Percentiles rank a stretch among this genome's conserved stretches.
These are phyloP conservation scores for Glyphotaelius pellucidus DNA, from an alignment of 2,888 invertebrate species.

Conservation along the genomic window DNA sequence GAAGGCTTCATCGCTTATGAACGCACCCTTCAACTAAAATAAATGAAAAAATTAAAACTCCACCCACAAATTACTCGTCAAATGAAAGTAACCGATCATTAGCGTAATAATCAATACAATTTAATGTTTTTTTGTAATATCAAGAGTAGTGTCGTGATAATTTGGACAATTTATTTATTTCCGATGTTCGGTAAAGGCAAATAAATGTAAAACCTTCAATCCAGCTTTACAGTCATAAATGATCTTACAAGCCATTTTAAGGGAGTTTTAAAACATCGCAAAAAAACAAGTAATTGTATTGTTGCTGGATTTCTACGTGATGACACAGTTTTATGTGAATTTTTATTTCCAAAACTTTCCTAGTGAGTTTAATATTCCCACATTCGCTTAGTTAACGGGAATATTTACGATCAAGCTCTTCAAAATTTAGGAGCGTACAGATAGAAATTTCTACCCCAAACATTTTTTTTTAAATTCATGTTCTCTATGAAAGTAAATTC, in stretches of 20 bases:
- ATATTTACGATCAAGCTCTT: background rate
- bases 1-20: slow-evolving; percentile 21
- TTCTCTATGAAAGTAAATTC: no score
- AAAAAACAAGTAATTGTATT: no score
- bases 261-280: no score
- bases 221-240: no score
- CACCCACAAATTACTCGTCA: background rate
- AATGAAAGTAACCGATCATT: slow-evolving; percentile 35
- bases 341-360: background rate
- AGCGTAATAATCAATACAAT: background rate
- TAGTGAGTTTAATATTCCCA: background rate
- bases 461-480: no score
- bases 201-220: no score
- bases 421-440: background rate
- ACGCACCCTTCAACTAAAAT: slow-evolving; percentile 14
- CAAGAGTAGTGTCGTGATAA: background rate
- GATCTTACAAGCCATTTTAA: no score
- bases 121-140: background rate
- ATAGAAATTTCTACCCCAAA: no score
- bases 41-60: slow-evolving; percentile 19
- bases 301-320: no score
- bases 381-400: background rate
- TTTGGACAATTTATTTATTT: background rate
- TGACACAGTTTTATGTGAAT: background rate
- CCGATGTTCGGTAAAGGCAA: background rate